A percentile compares a stretch with the other conserved stretches of the same genome.
Evolutionary conservation across 2,797 vertebrate genomes (phyloP).

Genomic region (Eleutherodactylus coqui): DNA sequence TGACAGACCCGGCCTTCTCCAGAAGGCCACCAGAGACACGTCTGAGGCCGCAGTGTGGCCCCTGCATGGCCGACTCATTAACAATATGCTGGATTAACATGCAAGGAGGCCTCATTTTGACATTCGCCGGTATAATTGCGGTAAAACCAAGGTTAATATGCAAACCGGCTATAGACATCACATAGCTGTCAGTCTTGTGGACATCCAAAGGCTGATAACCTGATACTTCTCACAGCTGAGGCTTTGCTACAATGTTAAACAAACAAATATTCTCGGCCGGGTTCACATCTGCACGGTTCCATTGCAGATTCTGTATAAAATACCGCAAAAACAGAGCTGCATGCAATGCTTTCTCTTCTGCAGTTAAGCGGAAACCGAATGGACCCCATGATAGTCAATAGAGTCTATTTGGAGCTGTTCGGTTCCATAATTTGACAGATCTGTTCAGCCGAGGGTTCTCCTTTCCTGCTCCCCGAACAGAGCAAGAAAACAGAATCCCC

Average conservation of each 20-base stretch:
- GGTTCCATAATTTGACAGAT: too few species aligned
- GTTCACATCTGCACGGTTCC: too few species aligned
- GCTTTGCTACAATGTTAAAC: background rate
- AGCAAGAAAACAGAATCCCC: too few species aligned
- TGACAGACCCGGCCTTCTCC: slow-evolving; percentile 47
- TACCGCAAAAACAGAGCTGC: too few species aligned
- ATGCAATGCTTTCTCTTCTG: too few species aligned
- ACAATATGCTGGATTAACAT: background rate
- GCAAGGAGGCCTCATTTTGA: background rate
- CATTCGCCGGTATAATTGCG: background rate
- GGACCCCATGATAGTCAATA: too few species aligned
- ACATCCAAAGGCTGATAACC: background rate
- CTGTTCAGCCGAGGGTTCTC: too few species aligned
- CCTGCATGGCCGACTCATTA: background rate
- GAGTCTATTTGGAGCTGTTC: too few species aligned
- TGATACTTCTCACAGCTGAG: background rate
- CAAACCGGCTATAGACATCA: background rate
- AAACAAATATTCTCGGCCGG: too few species aligned
- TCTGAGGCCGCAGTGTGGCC: background rate
- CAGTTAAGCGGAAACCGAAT: too few species aligned
- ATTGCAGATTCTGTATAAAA: too few species aligned
- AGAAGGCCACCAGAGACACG: slow-evolving; percentile 19
- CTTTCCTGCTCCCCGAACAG: too few species aligned
- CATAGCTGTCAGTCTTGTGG: background rate
- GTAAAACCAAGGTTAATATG: background rate